Base-by-base conservation (phyloP, 2,797 vertebrate species). In the Sebastes oblongus region DNA sequence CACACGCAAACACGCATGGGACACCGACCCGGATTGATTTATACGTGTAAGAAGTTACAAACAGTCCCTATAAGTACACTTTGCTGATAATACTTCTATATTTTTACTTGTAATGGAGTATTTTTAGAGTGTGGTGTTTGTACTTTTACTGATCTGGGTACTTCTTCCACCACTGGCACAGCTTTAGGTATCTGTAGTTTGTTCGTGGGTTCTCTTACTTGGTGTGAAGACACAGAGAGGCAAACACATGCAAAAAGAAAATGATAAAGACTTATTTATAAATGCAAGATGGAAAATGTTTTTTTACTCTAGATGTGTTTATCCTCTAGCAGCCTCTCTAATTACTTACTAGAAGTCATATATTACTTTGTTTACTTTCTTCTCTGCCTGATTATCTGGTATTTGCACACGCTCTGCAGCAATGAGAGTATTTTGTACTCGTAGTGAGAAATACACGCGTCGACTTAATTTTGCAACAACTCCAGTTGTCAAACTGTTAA, bases 401-500 rank as follows among this genome's bases (percentile, higher is more conserved):
- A 16, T 73, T 11, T 69, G 32, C 25, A 16, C 1, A 0, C 7
- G 12, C 22, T 79, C 16, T 42, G n/a, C n/a, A 67, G 59, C 13
- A 20, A 29, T 16, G 7, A 60, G 1, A 39, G 14, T 13, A 10
- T 66, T 69, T 79, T 60, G 11, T 24, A 27, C 24, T 7, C 62
- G 13, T 16, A 56, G 60, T 39, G 27, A 72, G 18, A 59, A 56
- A 54, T 1, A 67, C 5, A 39, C 50, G 22, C 2, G 8, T 58
- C 39, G 54, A 20, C 27, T 75, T 25, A 2, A 67, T 68, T 75
- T 69, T 61, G 50, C 75, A 54, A 39, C 13, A n/a, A 55, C 50
- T 25, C 56, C 27, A 68, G 13, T 55, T 71, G 34, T 78, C 69
- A 69, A 56, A 76, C 39, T 70, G 66, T 30, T 70, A 39, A 70